Conservation (phyloP, 1,140 invertebrate species). For the Asbolus verrucosus region DNA sequence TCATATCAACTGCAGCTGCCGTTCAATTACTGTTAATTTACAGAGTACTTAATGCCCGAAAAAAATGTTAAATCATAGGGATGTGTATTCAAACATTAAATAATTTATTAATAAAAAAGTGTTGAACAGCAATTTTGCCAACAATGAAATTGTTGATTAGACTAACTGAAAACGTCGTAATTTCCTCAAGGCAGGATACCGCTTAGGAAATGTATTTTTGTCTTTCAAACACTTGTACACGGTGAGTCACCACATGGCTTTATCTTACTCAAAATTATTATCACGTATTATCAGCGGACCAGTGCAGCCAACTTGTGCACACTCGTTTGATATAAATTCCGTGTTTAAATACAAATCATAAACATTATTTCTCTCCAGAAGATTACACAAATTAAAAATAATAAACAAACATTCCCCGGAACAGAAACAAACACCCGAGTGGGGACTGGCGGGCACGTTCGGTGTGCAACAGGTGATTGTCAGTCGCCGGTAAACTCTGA, state of each 20-base stretch:
- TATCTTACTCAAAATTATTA: slow-evolving; percentile 6
- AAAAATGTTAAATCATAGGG: too few species aligned
- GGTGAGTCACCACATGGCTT: slow-evolving; percentile 9
- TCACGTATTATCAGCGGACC: background rate
- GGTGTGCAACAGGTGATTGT: slow-evolving; percentile 49
- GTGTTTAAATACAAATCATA: background rate
- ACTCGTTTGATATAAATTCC: background rate
- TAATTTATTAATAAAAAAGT: too few species aligned
- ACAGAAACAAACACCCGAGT: slow-evolving; percentile 10
- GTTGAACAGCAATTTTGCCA: background rate
- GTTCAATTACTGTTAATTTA: too few species aligned
- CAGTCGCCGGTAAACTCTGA: slow-evolving; percentile 50
- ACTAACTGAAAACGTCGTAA: slow-evolving; percentile 13
- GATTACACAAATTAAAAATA: slow-evolving; percentile 13
- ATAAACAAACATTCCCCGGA: slow-evolving; percentile 35
- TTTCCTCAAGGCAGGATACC: slow-evolving; percentile 29
- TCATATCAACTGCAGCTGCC: too few species aligned
- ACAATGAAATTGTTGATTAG: slow-evolving; percentile 5
- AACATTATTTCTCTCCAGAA: background rate
- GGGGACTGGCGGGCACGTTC: slow-evolving; percentile 40
- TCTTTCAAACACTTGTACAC: slow-evolving; percentile 11
- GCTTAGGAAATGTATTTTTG: slow-evolving; percentile 8
- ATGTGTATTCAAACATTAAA: too few species aligned
- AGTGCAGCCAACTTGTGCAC: background rate
- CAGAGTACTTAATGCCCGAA: too few species aligned